These are phyloP conservation scores for Zapus hudsonius DNA, from an alignment of 2,113 vertebrate genomes.

Conservation along the genomic window DNA sequence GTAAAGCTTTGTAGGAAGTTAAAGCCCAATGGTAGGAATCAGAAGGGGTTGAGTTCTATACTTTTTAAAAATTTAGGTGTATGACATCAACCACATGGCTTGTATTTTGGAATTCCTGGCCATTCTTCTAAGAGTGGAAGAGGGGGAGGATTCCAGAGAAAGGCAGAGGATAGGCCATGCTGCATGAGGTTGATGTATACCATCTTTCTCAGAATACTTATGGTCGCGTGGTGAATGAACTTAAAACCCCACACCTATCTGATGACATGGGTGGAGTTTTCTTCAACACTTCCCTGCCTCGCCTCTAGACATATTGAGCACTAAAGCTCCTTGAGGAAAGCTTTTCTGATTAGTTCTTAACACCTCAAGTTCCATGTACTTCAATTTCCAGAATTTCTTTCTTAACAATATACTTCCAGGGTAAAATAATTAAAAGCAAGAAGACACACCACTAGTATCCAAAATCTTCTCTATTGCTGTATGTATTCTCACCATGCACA, in stretches of 20 bases:
- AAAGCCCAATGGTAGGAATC: background rate
- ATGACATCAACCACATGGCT: background rate
- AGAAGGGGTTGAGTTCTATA: background rate
- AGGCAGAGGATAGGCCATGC: background rate
- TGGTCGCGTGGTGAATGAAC: background rate
- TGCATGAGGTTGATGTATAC: background rate
- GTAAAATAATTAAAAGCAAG: slow-evolving; percentile 16
- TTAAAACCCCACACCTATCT: background rate
- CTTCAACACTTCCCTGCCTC: background rate
- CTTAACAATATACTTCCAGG: background rate
- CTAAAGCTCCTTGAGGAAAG: background rate
- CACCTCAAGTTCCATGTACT: background rate
- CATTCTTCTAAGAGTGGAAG: background rate
- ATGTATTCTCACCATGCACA: background rate
- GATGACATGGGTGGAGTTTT: background rate
- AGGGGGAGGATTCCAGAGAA: background rate
- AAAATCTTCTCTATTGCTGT: background rate
- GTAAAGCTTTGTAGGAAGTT: background rate
- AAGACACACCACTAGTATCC: background rate
- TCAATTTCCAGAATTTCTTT: slow-evolving; percentile 2
- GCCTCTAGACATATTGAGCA: background rate
- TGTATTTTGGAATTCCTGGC: background rate
- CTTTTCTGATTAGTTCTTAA: background rate
- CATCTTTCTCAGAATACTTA: background rate
- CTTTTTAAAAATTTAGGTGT: background rate